Evolutionary conservation across 2,113 vertebrate species (phyloP), one percentile per base, ranked within the genome.

Genomic region (Xenotilapia longispinis): DNA sequence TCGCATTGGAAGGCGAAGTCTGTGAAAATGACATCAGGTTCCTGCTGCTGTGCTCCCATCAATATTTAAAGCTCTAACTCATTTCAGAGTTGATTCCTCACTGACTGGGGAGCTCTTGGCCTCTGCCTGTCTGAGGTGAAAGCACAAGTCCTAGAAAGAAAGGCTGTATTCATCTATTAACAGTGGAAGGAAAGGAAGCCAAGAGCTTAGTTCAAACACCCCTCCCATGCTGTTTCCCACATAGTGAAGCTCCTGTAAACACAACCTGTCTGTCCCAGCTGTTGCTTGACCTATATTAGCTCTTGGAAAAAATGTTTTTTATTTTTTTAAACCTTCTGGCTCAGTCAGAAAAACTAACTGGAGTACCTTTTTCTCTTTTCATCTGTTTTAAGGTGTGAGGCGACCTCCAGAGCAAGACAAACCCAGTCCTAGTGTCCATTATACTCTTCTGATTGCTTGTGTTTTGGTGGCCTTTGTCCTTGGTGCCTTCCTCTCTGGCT

Each of bases 401-500:
- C 96, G 97, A 9, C 96, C 96, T 3, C 93, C 96, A 7, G 97
- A 96, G 49, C 93, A 92, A 58, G 95, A 96, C 15, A 96, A 97
- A 84, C 88, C 94, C 89, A 94, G 96, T 79, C 96, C 97, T 93
- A 97, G 95, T 3, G 97, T 98, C 88, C 97, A 97, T 86, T 97
- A 97, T 84, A 97, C 97, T 9, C 96, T 98, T 68, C 96, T 98
- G 33, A 97, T 97, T 11, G 97, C 97, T 11, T 97, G 97, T 65
- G 96, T 97, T 36, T 89, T 97, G 85, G 97, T 97, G 89, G 97
- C 98, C 19, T 98, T 98, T 12, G 95, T 97, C 80, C 90, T 98
- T 47, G 98, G 98, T 8, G 97, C 97, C 36, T 97, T 97, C 15
- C 95, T 98, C 33, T 98, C 98, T 1, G 98, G 97, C 28, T 96